Evolutionary conservation across 2,797 vertebrate genomes (phyloP), one percentile per base, ranked within the genome.

Genomic region (Melanotaenia pygmaea): DNA sequence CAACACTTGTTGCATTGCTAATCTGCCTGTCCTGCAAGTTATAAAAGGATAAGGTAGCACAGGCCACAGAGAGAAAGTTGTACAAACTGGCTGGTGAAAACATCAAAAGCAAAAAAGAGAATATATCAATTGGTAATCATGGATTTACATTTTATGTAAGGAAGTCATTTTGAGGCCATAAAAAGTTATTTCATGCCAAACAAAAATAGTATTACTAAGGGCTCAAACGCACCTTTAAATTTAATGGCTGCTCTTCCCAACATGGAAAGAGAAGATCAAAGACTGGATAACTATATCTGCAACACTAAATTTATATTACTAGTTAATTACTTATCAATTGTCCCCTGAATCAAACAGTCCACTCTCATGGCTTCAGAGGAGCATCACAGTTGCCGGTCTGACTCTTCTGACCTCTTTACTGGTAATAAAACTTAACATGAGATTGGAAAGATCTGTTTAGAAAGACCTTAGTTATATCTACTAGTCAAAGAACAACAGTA

Each of bases 301-400:
- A 10, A 51, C 10, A 5, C 12, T 24, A 24, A 54, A 54, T n/a
- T 1, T 16, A 30, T 16, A 56, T 20, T 47, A 56, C 26, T 28
- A 16, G 13, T 54, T 24, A 14, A 58, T 69, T 59, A 51, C 47
- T 37, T 28, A 20, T 62, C 24, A 53, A 11, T 64, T 2, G 58
- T 14, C 30, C 28, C 22, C 18, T 45, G n/a, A 45, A 32, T 58
- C 8, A 50, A 28, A 35, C 37, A 20, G 12, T 1, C 24, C 11
- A 6, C 22, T 54, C 10, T 26, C 11, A 13, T 54, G 53, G 59
- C 30, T 7, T 45, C 30, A 68, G 37, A 43, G 30, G 1, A 62
- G 37, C 56, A 67, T 64, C 24, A 20, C 22, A 72, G 45, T 34
- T 64, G 16, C 57, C 62, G 20, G 22, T 30, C 24, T 28, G 22